A percentile compares a stretch with the other conserved stretches of the same genome.
Conservation (phyloP, 1,140 invertebrate genomes). For the Penaeus indicus region DNA sequence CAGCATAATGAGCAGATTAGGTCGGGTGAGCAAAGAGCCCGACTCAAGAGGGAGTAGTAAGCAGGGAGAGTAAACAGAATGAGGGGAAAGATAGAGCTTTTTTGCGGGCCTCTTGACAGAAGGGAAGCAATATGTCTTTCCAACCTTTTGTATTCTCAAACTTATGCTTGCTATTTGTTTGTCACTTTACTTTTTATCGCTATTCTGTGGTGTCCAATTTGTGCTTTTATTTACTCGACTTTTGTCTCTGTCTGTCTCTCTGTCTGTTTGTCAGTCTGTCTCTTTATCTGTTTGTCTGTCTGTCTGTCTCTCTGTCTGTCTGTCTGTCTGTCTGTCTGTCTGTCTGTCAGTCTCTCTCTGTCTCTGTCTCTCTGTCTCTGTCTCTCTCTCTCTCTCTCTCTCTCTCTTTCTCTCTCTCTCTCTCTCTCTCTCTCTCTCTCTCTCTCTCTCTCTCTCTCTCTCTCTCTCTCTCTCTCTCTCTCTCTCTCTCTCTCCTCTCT, state of each 20-base stretch:
- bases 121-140: too few species aligned
- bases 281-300: too few species aligned
- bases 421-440: neutral
- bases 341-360: slow-evolving; percentile 14
- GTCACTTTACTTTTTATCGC: neutral
- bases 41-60: too few species aligned
- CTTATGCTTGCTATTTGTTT: neutral
- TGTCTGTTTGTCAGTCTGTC: neutral
- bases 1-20: too few species aligned
- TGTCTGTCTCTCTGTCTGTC: too few species aligned
- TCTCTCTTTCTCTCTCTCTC: neutral
- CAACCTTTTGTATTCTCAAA: too few species aligned
- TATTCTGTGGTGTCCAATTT: neutral
- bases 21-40: too few species aligned
- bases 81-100: too few species aligned
- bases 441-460: slow-evolving; percentile 16
- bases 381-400: neutral
- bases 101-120: too few species aligned
- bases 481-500: neutral
- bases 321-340: neutral
- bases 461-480: neutral
- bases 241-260: neutral
- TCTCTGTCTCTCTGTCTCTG: slow-evolving; percentile 2
- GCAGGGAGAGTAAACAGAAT: too few species aligned
- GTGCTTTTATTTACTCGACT: neutral